phyloP scores from a whole-genome alignment of 2,888 invertebrate species.

The Trachelus tabidus region DNA sequence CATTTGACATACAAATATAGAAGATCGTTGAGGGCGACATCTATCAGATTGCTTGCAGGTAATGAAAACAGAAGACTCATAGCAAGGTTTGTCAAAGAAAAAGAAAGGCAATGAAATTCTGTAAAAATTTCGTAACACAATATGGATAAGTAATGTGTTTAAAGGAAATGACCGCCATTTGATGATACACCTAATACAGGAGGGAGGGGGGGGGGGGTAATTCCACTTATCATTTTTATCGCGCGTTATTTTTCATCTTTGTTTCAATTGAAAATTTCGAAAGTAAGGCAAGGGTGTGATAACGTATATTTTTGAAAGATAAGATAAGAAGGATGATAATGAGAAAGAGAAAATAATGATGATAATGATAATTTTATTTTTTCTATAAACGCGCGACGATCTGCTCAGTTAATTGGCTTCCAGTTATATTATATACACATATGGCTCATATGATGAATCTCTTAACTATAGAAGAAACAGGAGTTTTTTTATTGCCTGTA shows the following conservation, averaged over 20 bases:
- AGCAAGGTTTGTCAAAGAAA: no score
- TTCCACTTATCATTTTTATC: no score
- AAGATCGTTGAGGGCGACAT: neutral
- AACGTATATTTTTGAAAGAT: no score
- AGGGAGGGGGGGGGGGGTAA: no score
- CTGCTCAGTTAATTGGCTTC: neutral
- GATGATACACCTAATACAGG: neutral
- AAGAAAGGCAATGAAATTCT: neutral
- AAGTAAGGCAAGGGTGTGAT: neutral
- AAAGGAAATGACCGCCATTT: neutral
- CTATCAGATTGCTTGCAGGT: neutral
- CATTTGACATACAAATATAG: slow-evolving; percentile 32
- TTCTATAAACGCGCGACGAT: neutral
- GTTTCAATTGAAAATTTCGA: neutral
- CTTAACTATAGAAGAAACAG: neutral
- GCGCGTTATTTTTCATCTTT: neutral
- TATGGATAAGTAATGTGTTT: neutral
- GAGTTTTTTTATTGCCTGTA: neutral
- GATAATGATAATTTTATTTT: no score
- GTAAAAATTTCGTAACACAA: neutral
- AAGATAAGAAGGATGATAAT: no score
- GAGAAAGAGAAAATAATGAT: neutral
- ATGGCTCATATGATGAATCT: neutral
- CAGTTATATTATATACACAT: neutral
- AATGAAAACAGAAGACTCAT: neutral